Base-by-base conservation (phyloP, 2,113 vertebrate genomes). In the Ploceus nigricollis region DNA sequence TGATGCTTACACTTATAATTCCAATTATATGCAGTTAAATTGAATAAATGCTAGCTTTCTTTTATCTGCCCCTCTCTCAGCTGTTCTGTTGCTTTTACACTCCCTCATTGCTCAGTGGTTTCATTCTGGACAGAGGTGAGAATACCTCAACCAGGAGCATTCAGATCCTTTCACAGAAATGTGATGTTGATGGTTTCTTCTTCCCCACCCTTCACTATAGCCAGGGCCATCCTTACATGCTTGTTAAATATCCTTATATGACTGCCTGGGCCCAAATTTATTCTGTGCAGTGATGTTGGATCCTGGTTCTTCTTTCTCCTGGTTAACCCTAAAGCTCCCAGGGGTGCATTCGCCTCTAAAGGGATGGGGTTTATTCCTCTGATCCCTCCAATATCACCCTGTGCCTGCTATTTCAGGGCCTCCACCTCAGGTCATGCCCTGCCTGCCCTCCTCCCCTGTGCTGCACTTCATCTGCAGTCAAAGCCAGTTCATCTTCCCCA, bases 221-320 rank as follows among this genome's bases (percentile, higher is more conserved):
- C 33, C 7, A 8, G n/a, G 14, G 9, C 75, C 22, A 35, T 31
- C 54, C 86, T 69, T 35, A 19, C 3, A 13, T 28, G 12, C 37
- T 69, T 56, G n/a, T 50, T 65, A 20, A 77, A 56, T 23, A n/a
- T 48, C 37, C 17, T 60, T 18, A 8, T 0, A 13, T 14, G 7
- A n/a, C n/a, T 40, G 15, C 48, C 65, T n/a, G n/a, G 31, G 4
- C 54, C 24, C 37, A 70, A 8, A 53, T 20, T 64, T 40, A 45
- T 31, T 31, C 3, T 10, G 2, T 14, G 9, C 7, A 13, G 1
- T 30, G 44, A 0, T 21, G 11, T 23, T 54, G 27, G 33, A 10
- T 33, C 2, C 31, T 51, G 54, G 11, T 42, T 66, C 40, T 45
- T 71, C 82, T 3, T 30, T 18, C 35, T 25, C 20, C 24, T 42